Percentiles rank a stretch among this genome's conserved stretches.
Evolutionary conservation across 2,888 invertebrate genomes (phyloP).

Genomic region (Falcaria lacertinaria): DNA sequence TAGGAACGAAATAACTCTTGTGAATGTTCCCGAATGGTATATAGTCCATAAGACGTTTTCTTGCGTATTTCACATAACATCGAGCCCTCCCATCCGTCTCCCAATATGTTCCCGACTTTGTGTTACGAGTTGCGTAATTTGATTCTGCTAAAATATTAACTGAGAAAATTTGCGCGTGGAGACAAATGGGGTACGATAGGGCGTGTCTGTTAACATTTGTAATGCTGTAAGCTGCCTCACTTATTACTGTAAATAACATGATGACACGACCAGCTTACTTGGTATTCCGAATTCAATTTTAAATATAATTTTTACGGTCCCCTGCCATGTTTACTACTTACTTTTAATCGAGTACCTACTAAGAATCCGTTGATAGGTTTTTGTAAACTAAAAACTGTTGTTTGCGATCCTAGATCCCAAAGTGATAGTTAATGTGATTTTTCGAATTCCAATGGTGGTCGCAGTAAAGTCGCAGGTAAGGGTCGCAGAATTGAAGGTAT

Average conservation of each 20-base stretch:
- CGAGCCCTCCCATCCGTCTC: constrained; percentile 49
- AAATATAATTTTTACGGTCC: too few relatives aligned
- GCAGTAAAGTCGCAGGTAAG: too few relatives aligned
- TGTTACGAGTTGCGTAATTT: constrained; percentile 66
- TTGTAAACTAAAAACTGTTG: too few relatives aligned
- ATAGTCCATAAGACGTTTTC: constrained; percentile 53
- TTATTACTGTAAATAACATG: constrained; percentile 7
- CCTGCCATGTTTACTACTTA: too few relatives aligned
- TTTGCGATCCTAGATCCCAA: too few relatives aligned
- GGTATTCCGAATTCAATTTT: not conserved
- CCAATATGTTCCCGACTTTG: constrained; percentile 51
- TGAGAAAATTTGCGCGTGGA: constrained; percentile 51
- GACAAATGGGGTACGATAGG: constrained; percentile 41
- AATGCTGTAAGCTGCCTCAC: constrained; percentile 4
- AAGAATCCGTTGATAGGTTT: too few relatives aligned
- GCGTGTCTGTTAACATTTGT: constrained; percentile 10
- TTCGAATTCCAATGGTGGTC: too few relatives aligned
- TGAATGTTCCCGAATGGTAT: constrained; percentile 55
- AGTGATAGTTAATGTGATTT: too few relatives aligned
- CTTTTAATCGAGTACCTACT: too few relatives aligned
- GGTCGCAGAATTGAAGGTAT: too few relatives aligned
- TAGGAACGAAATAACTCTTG: constrained; percentile 57
- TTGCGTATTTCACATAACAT: constrained; percentile 50
- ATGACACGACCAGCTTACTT: constrained; percentile 1
- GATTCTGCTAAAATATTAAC: constrained; percentile 71